Evolutionary conservation across 1,140 invertebrate species (phyloP).

Genomic region (Bombus pascuorum): DNA sequence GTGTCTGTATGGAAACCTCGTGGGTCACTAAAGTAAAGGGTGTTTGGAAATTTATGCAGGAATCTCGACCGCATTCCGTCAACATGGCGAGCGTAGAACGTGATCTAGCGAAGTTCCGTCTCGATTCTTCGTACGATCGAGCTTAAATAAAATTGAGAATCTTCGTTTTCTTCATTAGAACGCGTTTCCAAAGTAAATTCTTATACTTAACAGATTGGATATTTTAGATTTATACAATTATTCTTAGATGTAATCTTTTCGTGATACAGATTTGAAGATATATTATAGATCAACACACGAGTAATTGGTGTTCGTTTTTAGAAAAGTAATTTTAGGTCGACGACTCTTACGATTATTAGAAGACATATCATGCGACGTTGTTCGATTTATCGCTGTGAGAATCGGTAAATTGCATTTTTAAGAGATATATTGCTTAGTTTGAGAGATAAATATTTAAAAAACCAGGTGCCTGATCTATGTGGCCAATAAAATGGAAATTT

Average conservation of each 20-base stretch:
- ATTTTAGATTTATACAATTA: not conserved
- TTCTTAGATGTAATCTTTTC: too few species aligned
- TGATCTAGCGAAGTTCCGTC: not conserved
- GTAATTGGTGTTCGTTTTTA: too few species aligned
- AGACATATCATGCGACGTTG: not conserved
- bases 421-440: not conserved
- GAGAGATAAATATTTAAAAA: not conserved
- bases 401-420: not conserved
- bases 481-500: not conserved
- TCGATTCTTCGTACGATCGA: not conserved
- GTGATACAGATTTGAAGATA: too few species aligned
- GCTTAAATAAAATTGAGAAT: not conserved
- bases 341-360: not conserved
- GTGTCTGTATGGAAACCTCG: not conserved
- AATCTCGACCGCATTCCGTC: constrained; percentile 46
- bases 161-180: not conserved
- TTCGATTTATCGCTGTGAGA: not conserved
- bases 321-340: not conserved
- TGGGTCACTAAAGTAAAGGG: not conserved
- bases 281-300: too few species aligned
- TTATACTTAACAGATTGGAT: not conserved
- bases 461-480: not conserved
- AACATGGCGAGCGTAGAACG: constrained; percentile 45
- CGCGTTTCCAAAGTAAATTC: not conserved
- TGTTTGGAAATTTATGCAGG: constrained; percentile 34